Evolutionary conservation across 2,888 invertebrate genomes (phyloP), one percentile per base, ranked within the genome.

Genomic region (Drosophila phalerata): DNA sequence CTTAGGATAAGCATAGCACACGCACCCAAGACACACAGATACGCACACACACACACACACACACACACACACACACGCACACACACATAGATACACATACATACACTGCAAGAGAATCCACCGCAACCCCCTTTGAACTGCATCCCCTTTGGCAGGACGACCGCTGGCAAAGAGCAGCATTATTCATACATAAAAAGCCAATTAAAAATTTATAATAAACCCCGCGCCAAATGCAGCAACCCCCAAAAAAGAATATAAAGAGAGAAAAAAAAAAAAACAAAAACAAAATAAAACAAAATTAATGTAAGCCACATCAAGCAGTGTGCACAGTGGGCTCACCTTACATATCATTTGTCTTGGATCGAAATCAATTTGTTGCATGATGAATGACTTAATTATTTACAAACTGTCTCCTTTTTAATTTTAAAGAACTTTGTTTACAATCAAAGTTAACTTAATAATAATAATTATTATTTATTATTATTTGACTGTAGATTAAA

Each of bases 181-280:
- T 85, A 85, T 85, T 83, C 86, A 88, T 88, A 85, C 86, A 85
- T 85, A 85, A 88, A 85, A 88, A 85, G 85, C 85, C 88, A 85
- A 85, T 85, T 85, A 85, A 88, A 85, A 85, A 85, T 85, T 88
- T 85, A 85, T 85, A 88, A 85, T 88, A 85, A 85, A 78, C 88
- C 88, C 86, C 79, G 88, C 80, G 76, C 82, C 77, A 78, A 69
- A 57, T 74, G 73, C 79, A 80, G 30, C 82, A 88, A 88, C 86
- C 85, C 83, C 79, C 58, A 78, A 76, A 30, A 58, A 66, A 30
- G 55, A 66, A 53, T 13, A 40, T 60, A 60, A 40, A 25, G 28
- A 51, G n/a, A n/a, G n/a, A n/a, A n/a, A n/a, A n/a, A n/a, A n/a
- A n/a, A n/a, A n/a, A n/a, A n/a, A n/a, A n/a, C n/a, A n/a, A 15